A percentile compares a stretch with the other conserved stretches of the same genome.
Evolutionary conservation across 2,888 invertebrate species (phyloP).

Genomic region (Arctia plantaginis): DNA sequence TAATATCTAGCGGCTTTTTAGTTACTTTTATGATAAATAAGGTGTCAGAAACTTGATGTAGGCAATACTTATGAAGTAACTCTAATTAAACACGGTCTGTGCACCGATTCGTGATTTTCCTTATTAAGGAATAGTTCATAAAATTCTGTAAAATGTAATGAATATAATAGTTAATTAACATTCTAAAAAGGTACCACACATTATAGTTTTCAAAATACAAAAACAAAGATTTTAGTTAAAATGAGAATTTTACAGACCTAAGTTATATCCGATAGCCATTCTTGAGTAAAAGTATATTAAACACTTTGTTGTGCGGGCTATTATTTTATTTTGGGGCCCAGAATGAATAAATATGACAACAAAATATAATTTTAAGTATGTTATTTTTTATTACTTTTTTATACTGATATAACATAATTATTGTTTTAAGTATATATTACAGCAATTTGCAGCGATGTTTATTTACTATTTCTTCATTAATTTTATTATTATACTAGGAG

Average conservation of each 20-base stretch:
- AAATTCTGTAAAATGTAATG: not conserved
- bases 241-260: not conserved
- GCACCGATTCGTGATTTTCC: not conserved
- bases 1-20: slow-evolving; percentile 5
- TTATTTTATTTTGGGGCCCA: no score
- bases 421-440: no score
- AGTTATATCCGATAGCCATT: not conserved
- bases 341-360: no score
- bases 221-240: not conserved
- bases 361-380: no score
- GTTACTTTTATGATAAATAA: not conserved
- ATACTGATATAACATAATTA: no score
- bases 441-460: no score
- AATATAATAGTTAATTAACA: not conserved
- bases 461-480: no score
- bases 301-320: no score
- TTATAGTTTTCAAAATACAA: no score
- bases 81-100: not conserved
- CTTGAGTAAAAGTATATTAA: not conserved
- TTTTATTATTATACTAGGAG: no score
- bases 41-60: not conserved
- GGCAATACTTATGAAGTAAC: not conserved
- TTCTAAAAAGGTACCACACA: not conserved
- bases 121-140: not conserved
- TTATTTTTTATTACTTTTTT: no score